These are phyloP conservation scores for Morus bassanus DNA, from an alignment of 2,797 vertebrate genomes.

Conservation along the genomic window DNA sequence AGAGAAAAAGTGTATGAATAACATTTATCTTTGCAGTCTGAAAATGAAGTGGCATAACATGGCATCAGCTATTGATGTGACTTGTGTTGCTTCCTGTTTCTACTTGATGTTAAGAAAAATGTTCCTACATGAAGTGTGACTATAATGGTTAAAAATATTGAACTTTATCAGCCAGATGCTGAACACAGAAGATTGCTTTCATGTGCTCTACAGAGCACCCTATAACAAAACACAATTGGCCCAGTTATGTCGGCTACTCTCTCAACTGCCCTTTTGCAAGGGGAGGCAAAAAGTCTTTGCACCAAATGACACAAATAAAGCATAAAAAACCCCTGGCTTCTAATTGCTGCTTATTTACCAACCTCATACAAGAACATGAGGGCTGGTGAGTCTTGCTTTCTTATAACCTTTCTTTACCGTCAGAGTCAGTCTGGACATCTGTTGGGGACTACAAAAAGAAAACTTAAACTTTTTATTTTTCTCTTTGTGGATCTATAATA, in stretches of 20 bases:
- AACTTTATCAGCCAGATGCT: conserved; percentile 46
- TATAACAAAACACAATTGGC: conserved; percentile 46
- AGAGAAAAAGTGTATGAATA: background rate
- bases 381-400: background rate
- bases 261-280: conserved; percentile 27
- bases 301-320: conserved; percentile 53
- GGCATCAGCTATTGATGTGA: conserved; percentile 29
- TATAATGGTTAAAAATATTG: conserved; percentile 21
- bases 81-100: conserved; percentile 15
- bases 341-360: conserved; percentile 4
- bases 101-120: conserved; percentile 17
- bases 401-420: conserved; percentile 19
- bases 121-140: conserved; percentile 48
- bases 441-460: background rate
- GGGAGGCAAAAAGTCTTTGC: conserved; percentile 14
- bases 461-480: background rate
- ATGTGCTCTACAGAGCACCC: background rate
- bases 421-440: conserved; percentile 20
- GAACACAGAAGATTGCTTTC: conserved; percentile 48
- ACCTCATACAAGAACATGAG: background rate
- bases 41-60: background rate
- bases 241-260: conserved; percentile 52
- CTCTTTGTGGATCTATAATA: conserved; percentile 9
- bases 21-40: background rate
- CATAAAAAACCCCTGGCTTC: background rate